Conservation (phyloP, 2,797 vertebrate species). For the Florisuga fusca region DNA sequence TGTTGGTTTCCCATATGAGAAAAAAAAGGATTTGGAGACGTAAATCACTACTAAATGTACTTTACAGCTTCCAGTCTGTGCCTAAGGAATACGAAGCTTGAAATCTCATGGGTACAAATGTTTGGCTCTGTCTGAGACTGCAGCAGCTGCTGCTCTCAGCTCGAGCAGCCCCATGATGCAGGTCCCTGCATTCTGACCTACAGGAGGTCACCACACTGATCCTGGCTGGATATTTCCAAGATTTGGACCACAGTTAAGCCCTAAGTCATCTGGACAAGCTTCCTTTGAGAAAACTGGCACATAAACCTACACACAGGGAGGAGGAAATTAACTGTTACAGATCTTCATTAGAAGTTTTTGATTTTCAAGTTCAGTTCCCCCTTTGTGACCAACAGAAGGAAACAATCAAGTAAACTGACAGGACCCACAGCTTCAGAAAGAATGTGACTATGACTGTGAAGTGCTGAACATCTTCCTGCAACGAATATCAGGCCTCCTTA, state of each 20-base stretch:
- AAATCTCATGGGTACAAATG: rapidly evolving
- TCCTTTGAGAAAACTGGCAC: background rate
- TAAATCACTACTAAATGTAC: background rate
- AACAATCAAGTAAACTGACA: background rate
- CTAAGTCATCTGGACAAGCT: background rate
- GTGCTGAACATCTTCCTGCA: background rate
- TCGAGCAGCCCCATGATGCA: background rate
- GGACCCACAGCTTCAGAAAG: background rate
- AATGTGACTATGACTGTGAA: background rate
- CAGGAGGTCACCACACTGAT: background rate
- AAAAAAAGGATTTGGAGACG: background rate
- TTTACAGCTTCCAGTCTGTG: background rate
- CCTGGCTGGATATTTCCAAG: background rate
- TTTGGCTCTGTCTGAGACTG: background rate
- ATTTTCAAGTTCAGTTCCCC: background rate
- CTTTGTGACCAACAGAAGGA: background rate
- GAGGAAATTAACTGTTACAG: background rate
- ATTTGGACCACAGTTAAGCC: background rate
- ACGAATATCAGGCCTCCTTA: background rate
- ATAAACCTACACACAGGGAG: background rate
- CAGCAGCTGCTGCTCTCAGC: background rate
- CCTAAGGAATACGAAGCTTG: background rate
- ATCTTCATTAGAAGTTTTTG: background rate
- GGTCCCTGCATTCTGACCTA: background rate
- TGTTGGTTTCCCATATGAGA: background rate